A percentile compares a stretch with the other conserved stretches of the same genome.
Evolutionary conservation across 1,140 invertebrate genomes (phyloP).

Genomic region (Globodera ellingtonae): DNA sequence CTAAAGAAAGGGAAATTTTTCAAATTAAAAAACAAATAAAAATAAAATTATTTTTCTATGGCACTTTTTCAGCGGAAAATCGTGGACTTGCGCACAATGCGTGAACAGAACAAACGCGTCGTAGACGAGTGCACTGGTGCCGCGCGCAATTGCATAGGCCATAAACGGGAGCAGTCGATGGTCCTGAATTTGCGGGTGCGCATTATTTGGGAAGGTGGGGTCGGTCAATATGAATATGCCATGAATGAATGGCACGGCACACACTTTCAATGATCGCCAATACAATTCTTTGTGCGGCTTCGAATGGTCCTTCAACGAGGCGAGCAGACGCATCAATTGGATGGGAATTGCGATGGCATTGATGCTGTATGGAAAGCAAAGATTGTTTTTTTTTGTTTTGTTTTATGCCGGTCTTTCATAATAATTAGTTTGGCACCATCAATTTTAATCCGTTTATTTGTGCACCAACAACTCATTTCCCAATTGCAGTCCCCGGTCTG

Average conservation of each 20-base stretch:
- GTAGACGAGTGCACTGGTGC: conserved; percentile 27
- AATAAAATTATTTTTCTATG: too few relatives aligned
- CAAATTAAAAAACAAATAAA: not conserved
- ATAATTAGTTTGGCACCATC: too few relatives aligned
- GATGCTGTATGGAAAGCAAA: conserved; percentile 33
- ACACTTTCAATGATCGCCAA: conserved; percentile 44
- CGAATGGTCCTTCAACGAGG: conserved; percentile 52
- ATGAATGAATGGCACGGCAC: conserved; percentile 14
- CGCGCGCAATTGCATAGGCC: conserved; percentile 43
- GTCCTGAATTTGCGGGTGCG: conserved; percentile 28
- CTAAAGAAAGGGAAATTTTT: conserved; percentile 36
- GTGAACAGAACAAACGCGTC: conserved; percentile 47
- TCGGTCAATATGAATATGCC: not conserved
- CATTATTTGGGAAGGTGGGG: not conserved
- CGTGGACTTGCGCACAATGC: conserved; percentile 49
- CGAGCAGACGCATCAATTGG: conserved; percentile 42
- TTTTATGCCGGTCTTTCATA: too few relatives aligned
- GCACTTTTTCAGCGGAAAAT: conserved; percentile 39
- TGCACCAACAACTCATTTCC: too few relatives aligned
- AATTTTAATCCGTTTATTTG: too few relatives aligned
- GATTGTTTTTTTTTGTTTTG: too few relatives aligned
- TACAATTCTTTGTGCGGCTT: conserved; percentile 49
- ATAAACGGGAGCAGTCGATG: conserved; percentile 49
- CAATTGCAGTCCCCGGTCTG: too few relatives aligned
- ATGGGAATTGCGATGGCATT: conserved; percentile 43